phyloP scores from a whole-genome alignment of 2,113 vertebrate genomes.

The Camelus bactrianus region DNA sequence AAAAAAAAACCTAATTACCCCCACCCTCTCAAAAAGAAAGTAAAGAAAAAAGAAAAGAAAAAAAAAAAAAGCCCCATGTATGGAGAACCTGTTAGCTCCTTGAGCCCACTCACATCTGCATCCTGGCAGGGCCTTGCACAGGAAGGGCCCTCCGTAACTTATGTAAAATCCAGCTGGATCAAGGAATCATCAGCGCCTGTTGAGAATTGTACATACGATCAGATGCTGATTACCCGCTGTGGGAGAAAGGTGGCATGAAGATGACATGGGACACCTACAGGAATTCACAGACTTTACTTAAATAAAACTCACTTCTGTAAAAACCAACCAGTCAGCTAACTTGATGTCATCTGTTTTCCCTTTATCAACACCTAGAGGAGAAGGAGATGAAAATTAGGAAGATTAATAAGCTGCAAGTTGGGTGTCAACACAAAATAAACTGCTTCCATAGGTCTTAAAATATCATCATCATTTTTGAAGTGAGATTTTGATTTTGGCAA shows the following conservation, averaged over 20 bases:
- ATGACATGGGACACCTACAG: not conserved
- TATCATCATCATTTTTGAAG: not conserved
- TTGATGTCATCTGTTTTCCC: not conserved
- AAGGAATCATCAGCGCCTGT: not conserved
- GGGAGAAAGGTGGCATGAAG: not conserved
- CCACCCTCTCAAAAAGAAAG: not conserved
- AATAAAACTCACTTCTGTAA: not conserved
- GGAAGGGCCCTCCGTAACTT: not conserved
- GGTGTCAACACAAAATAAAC: not conserved
- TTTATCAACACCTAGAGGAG: not conserved
- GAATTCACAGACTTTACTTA: not conserved
- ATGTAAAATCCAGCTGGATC: not conserved
- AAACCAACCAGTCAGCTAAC: not conserved
- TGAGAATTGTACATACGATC: not conserved
- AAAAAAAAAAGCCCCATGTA: not conserved
- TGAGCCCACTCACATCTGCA: not conserved
- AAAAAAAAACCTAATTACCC: too few species aligned
- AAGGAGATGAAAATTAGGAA: not conserved
- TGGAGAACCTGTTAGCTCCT: not conserved
- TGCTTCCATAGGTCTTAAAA: not conserved
- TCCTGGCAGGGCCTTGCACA: not conserved
- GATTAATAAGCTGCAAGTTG: not conserved
- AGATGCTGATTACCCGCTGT: not conserved
- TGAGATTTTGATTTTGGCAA: not conserved
- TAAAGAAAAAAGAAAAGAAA: not conserved